Base-by-base conservation (phyloP, 1,140 invertebrate genomes). In the Ips typographus region DNA sequence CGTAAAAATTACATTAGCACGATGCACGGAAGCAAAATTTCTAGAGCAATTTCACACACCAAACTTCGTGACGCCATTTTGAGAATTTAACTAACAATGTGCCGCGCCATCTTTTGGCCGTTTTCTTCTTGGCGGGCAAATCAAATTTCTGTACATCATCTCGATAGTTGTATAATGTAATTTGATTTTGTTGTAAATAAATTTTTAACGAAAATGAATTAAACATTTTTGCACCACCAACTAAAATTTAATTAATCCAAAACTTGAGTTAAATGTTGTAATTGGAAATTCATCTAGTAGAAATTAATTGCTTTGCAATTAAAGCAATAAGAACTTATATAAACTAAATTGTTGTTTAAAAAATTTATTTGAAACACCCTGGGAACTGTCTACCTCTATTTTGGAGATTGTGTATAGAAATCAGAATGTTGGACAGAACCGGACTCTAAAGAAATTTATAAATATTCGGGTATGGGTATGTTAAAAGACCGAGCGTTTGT, bases 61-160 rank as follows among this genome's bases (percentile, higher is more conserved):
- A 75, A 77, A 78, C 75, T 78, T 74, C 72, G 42, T 56, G 71
- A 72, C 74, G 76, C 77, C 77, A 78, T 78, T 75, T 74, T 76
- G 76, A 63, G 67, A 74, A 71, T 72, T 76, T 75, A 56, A 72
- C 74, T 73, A 76, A 77, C 75, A 75, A 77, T 74, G 71, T 65
- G 64, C 53, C 72, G 73, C 75, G 77, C 77, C 77, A 78, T 78
- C 77, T 78, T 76, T 75, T 65, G 72, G 60, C 58, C 40, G 6
- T 53, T 44, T 40, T 7, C 8, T 6, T 61, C 69, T 55, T 74
- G 71, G 74, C 73, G 73, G 71, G 70, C 66, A 74, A 73, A 62
- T 73, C 64, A 73, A 73, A 40, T 52, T 49, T 49, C 2, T 22
- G 22, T 22, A 22, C 22, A 22, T 22, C 22, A 22, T 22, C 22